Conservation (phyloP, 2,113 vertebrate species). For the Gambusia affinis region DNA sequence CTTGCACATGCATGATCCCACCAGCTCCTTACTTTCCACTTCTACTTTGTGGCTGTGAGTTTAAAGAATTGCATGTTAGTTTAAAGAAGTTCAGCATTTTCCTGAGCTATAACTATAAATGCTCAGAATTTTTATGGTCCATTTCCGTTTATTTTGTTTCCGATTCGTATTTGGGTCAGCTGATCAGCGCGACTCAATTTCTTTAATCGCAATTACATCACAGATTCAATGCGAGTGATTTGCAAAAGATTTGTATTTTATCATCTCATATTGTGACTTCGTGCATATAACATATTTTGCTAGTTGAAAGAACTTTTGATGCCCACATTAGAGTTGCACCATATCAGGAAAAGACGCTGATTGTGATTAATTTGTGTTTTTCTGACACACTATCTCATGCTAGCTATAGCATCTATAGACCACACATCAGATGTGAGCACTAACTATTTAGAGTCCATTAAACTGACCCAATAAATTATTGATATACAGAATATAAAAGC, state of each 20-base stretch:
- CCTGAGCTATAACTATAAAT: not conserved
- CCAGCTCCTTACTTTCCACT: not conserved
- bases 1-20: not conserved
- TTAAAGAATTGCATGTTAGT: not conserved
- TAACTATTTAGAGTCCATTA: not conserved
- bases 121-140: too few species aligned
- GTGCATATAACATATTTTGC: not conserved
- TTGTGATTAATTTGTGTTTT: not conserved
- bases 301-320: not conserved
- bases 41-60: not conserved
- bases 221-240: not conserved
- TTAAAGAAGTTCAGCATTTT: not conserved
- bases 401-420: too few species aligned
- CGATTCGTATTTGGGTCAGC: too few species aligned
- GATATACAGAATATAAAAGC: not conserved
- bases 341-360: not conserved
- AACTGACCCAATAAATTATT: not conserved
- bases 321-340: not conserved
- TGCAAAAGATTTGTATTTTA: not conserved
- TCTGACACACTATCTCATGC: too few species aligned
- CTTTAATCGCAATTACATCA: not conserved
- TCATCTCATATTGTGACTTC: not conserved
- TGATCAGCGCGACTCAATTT: not conserved
- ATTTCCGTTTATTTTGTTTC: too few species aligned
- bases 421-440: too few species aligned